Percentiles rank a stretch among this genome's conserved stretches.
Evolutionary conservation across 2,113 vertebrate genomes (phyloP).

Genomic region (Mus pahari): DNA sequence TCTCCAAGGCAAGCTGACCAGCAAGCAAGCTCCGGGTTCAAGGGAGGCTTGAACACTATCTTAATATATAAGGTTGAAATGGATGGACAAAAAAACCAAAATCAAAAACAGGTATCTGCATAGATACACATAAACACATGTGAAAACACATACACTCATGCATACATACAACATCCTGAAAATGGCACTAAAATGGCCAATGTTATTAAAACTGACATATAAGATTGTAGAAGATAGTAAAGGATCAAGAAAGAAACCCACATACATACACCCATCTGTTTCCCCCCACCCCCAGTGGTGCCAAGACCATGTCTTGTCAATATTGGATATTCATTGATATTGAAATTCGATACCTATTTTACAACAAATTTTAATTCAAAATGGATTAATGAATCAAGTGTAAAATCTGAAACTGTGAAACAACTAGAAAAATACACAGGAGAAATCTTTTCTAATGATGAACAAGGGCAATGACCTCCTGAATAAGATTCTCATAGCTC

Average conservation of each 20-base stretch:
- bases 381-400: no score
- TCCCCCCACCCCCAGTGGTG: no score
- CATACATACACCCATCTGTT: background rate
- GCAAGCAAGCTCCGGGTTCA: background rate
- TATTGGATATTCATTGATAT: background rate
- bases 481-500: no score
- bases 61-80: background rate
- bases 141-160: background rate
- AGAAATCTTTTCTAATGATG: no score
- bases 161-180: background rate
- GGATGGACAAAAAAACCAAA: background rate
- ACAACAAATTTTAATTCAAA: no score
- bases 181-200: background rate
- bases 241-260: background rate
- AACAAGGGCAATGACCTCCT: no score
- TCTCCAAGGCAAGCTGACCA: background rate
- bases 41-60: no score
- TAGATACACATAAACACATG: background rate
- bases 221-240: background rate
- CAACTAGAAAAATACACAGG: no score
- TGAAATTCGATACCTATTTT: no score
- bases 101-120: background rate
- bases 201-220: background rate
- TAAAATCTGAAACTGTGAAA: no score
- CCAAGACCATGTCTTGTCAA: background rate